Evolutionary conservation across 2,113 vertebrate genomes (phyloP).

Genomic region (Leucopsar rothschildi): DNA sequence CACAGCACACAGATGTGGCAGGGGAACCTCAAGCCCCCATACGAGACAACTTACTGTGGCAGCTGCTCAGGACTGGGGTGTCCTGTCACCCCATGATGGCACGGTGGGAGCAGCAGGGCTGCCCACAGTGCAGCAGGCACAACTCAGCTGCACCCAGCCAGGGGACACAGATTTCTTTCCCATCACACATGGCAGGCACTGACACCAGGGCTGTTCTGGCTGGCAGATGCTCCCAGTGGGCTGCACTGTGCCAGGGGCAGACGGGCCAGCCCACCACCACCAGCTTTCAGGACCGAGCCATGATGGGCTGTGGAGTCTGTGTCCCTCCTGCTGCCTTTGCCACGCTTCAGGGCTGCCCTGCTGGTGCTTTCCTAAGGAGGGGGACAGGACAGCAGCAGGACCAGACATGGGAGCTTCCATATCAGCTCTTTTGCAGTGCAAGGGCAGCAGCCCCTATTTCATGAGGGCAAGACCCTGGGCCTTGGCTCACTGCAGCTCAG

Average conservation of each 20-base stretch:
- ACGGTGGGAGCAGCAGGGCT: neutral
- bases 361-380: neutral
- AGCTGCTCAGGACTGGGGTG: accelerated
- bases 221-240: accelerated
- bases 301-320: neutral
- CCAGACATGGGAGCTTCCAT: neutral
- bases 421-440: neutral
- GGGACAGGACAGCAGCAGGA: neutral
- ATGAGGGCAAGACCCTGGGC: neutral
- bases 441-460: neutral
- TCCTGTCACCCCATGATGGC: accelerated
- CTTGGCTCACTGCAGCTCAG: neutral
- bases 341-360: neutral
- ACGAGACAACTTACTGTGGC: neutral
- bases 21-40: neutral
- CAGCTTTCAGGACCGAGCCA: accelerated
- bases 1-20: accelerated
- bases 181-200: accelerated
- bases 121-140: accelerated
- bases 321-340: neutral
- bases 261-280: neutral
- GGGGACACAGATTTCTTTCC: accelerated
- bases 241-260: neutral
- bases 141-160: neutral
- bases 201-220: neutral